These are phyloP conservation scores for Anoplolepis gracilipes DNA, from an alignment of 1,140 invertebrate genomes.

Conservation along the genomic window DNA sequence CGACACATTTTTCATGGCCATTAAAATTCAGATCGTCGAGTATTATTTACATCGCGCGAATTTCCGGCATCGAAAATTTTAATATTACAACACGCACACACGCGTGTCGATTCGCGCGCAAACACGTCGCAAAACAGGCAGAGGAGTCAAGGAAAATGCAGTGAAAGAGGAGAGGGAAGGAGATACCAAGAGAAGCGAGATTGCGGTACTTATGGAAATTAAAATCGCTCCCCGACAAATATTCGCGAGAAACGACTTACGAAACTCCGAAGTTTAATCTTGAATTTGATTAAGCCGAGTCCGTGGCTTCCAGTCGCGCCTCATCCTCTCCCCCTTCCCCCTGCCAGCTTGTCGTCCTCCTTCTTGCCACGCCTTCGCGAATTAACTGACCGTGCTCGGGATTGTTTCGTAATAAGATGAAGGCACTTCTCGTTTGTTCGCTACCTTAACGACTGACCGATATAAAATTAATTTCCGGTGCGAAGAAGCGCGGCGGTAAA, in stretches of 20 bases:
- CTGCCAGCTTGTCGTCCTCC: neutral
- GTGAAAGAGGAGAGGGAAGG: neutral
- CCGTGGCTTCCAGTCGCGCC: slow-evolving; percentile 28
- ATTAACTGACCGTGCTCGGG: slow-evolving; percentile 77
- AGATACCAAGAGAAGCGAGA: slow-evolving; percentile 65
- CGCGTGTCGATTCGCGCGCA: slow-evolving; percentile 29
- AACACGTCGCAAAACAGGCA: slow-evolving; percentile 1
- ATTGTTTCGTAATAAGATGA: slow-evolving; percentile 66
- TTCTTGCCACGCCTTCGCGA: slow-evolving; percentile 54
- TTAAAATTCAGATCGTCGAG: slow-evolving; percentile 79
- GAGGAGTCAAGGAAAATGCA: slow-evolving; percentile 33
- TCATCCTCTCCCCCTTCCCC: neutral
- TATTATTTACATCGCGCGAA: slow-evolving; percentile 74
- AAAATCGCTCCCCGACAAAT: slow-evolving; percentile 81
- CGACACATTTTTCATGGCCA: slow-evolving; percentile 25
- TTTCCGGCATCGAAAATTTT: slow-evolving; percentile 77
- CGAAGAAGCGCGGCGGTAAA: slow-evolving; percentile 33
- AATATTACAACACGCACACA: slow-evolving; percentile 76
- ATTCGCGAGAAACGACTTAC: slow-evolving; percentile 75
- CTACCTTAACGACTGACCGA: slow-evolving; percentile 56
- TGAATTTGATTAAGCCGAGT: slow-evolving; percentile 80
- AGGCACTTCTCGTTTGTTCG: slow-evolving; percentile 33
- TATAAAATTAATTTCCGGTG: slow-evolving; percentile 63
- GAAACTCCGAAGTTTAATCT: slow-evolving; percentile 81
- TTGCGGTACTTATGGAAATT: slow-evolving; percentile 83